These are phyloP conservation scores for Periophthalmodon schlosseri DNA, from an alignment of 2,113 vertebrate genomes.

Conservation along the genomic window DNA sequence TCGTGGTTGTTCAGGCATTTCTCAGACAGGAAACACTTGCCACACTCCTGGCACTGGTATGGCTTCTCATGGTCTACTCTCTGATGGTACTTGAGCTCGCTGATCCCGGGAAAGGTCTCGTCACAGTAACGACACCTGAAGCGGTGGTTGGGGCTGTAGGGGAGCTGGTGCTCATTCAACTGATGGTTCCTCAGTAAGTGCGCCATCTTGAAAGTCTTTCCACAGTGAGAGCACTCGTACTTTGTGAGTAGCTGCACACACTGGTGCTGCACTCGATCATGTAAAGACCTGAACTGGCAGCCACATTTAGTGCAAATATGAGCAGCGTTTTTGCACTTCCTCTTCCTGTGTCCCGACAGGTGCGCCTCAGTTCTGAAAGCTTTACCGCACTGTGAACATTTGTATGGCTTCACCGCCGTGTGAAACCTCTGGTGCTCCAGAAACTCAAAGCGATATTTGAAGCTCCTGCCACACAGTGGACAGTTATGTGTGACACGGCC, in stretches of 20 bases:
- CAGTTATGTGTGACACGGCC: conserved; percentile 70
- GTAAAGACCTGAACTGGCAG: conserved; percentile 66
- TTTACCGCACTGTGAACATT: conserved; percentile 75
- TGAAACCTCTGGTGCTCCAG: conserved; percentile 74
- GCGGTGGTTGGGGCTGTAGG: conserved; percentile 71
- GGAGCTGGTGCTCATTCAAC: conserved; percentile 72
- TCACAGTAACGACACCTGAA: conserved; percentile 73
- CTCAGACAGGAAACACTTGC: conserved; percentile 71
- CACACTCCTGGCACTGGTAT: conserved; percentile 72
- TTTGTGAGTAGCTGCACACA: conserved; percentile 70
- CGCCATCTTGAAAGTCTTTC: conserved; percentile 73
- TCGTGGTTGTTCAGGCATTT: conserved; percentile 70
- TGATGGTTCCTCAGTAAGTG: conserved; percentile 71
- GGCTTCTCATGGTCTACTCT: conserved; percentile 70
- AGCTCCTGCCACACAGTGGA: conserved; percentile 71
- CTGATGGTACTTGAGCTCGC: conserved; percentile 72
- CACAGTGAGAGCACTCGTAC: conserved; percentile 71
- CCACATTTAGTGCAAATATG: conserved; percentile 74
- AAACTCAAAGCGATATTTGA: conserved; percentile 74
- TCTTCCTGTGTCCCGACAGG: conserved; percentile 67
- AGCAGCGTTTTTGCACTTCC: conserved; percentile 69
- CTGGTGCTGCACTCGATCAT: conserved; percentile 67
- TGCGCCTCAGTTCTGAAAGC: conserved; percentile 70
- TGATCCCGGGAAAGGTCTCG: conserved; percentile 69
- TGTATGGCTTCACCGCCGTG: conserved; percentile 73